Evolutionary conservation across 2,888 invertebrate species (phyloP).

Genomic region (Tetragnatha montana): DNA sequence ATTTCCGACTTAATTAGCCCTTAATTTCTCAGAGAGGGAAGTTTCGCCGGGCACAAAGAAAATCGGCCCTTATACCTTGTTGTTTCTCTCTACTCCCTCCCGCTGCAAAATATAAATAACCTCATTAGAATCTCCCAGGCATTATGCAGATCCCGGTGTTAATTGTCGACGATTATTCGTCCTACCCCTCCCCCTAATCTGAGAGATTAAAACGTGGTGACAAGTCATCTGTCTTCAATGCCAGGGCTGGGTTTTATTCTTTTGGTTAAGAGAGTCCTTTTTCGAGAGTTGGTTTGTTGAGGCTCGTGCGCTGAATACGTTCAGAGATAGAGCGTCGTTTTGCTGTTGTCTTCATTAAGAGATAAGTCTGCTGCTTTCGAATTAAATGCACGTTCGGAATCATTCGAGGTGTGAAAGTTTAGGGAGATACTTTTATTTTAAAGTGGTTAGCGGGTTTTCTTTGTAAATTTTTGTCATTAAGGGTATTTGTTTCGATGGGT

Average conservation of each 20-base stretch:
- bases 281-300: background rate
- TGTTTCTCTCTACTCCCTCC: background rate
- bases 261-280: background rate
- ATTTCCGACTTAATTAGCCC: conserved; percentile 59
- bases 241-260: conserved; percentile 14
- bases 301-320: conserved; percentile 5
- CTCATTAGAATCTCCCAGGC: conserved; percentile 48
- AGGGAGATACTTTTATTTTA: background rate
- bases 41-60: conserved; percentile 1
- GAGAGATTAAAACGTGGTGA: conserved; percentile 43
- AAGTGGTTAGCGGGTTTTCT: background rate
- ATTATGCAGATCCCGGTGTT: conserved; percentile 57
- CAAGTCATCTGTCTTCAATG: conserved; percentile 28
- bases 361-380: background rate
- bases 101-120: conserved; percentile 55
- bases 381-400: background rate
- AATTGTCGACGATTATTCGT: conserved; percentile 63
- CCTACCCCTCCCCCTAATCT: conserved; percentile 36
- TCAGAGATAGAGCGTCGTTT: conserved; percentile 5
- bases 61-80: conserved; percentile 27
- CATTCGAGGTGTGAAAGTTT: background rate
- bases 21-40: conserved; percentile 38
- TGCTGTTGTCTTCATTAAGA: background rate
- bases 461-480: too few species aligned
- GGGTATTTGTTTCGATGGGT: too few species aligned